Conservation (phyloP, 37 sponge, comb jelly and placozoan genomes). For the Beroe ovata region DNA sequence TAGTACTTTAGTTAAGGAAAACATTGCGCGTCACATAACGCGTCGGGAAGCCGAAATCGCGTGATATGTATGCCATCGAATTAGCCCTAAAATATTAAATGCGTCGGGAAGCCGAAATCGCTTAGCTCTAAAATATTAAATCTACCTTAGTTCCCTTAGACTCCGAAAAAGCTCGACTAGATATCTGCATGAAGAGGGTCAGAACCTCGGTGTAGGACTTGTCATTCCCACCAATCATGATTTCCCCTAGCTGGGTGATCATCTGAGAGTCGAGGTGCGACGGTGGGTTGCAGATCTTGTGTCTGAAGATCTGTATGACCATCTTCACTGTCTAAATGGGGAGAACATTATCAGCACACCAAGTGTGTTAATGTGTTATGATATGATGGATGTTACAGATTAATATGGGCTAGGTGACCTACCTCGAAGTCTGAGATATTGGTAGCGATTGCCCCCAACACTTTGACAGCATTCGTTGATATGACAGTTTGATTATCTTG, state of each 20-base stretch:
- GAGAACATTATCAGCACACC: neutral
- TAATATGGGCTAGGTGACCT: neutral
- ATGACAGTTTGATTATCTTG: constrained; percentile 37
- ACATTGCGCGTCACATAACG: neutral
- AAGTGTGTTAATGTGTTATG: neutral
- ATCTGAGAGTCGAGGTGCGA: constrained; percentile 62
- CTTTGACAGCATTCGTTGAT: constrained; percentile 45
- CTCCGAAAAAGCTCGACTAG: constrained; percentile 44
- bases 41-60: too few relatives aligned
- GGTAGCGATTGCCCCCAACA: constrained; percentile 59
- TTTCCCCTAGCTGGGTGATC: constrained; percentile 53
- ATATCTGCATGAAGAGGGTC: constrained; percentile 58
- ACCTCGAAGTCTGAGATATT: constrained; percentile 64
- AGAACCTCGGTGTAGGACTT: constrained; percentile 27
- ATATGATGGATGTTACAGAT: neutral
- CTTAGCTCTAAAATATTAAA: too few relatives aligned
- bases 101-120: too few relatives aligned
- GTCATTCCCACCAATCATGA: constrained; percentile 9
- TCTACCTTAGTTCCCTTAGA: constrained; percentile 24
- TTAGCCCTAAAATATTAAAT: too few relatives aligned
- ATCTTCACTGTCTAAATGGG: constrained; percentile 41
- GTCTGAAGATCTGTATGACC: constrained; percentile 65
- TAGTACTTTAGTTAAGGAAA: neutral
- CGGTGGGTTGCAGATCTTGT: constrained; percentile 66
- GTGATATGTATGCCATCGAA: too few relatives aligned